Evolutionary conservation across 2,888 invertebrate genomes (phyloP), one percentile per base, ranked within the genome.

Genomic region (Orthonevra nobilis): DNA sequence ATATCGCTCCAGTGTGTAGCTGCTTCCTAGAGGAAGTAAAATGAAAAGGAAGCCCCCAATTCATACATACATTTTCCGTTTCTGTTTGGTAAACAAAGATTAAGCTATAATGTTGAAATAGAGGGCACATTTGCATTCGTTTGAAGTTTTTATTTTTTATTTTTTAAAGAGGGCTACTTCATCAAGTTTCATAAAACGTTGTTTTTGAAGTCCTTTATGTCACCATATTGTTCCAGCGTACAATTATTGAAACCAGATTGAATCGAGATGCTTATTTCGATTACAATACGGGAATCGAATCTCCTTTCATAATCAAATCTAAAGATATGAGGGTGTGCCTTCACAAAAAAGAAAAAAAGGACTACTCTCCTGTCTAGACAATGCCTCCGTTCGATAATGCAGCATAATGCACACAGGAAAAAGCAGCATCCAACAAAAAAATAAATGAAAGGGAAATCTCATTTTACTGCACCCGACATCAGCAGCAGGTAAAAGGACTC

Each of bases 301-400:
- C 10, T 46, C 3, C 19, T 52, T 19, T 52, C 23, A 20, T 50
- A 58, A 50, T 52, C 40, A 20, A 36, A 56, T 64, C 28, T 40
- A 20, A n/a, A n/a, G n/a, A 56, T 30, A 58, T 60, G 56, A 63
- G 74, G 75, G 75, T 63, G 75, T 54, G 69, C 36, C n/a, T n/a
- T n/a, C 19, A 15, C 6, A 20, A 12, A n/a, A n/a, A n/a, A n/a
- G n/a, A 32, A 17, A 28, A 66, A 73, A 34, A 60, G 28, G 68
- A n/a, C n/a, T 46, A 38, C 56, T 48, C 74, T 75, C 48, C 75
- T 6, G 75, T 75, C 75, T 75, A 75, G 75, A 69, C 75, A 75
- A 69, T 75, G 50, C 48, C 61, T 30, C 32, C 34, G 15, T 63
- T 61, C 46, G 52, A 74, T 61, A 54, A 74, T 58, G 44, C 68